phyloP scores from a whole-genome alignment of 2,113 vertebrate species.

The Chunga burmeisteri region DNA sequence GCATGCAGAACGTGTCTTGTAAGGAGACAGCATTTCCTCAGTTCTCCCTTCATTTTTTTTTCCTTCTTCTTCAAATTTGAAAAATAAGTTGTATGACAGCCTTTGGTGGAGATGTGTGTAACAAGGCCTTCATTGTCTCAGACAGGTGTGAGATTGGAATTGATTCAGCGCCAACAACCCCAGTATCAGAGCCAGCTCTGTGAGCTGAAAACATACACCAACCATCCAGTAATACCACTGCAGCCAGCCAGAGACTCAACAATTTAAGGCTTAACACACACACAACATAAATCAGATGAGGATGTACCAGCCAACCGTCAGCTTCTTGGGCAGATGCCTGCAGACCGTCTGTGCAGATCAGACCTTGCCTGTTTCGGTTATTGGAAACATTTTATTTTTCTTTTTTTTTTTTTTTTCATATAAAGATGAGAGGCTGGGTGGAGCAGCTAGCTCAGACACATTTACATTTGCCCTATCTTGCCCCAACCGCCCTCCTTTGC shows the following conservation, averaged over 20 bases:
- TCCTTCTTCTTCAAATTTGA: neutral
- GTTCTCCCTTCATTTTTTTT: neutral
- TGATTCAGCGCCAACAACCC: conserved; percentile 67
- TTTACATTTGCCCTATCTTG: conserved; percentile 76
- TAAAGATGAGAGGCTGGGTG: conserved; percentile 76
- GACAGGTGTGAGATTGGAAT: conserved; percentile 83
- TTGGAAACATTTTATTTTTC: conserved; percentile 61
- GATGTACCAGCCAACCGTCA: conserved; percentile 75
- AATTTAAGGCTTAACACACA: conserved; percentile 79
- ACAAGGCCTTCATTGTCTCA: conserved; percentile 85
- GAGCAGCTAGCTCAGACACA: conserved; percentile 68
- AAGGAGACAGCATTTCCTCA: conserved; percentile 17
- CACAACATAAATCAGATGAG: conserved; percentile 77
- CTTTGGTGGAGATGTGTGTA: conserved; percentile 61
- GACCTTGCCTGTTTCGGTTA: conserved; percentile 72
- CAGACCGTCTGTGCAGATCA: conserved; percentile 78
- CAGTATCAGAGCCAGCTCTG: conserved; percentile 73
- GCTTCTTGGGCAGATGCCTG: conserved; percentile 77
- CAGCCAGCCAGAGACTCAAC: conserved; percentile 78
- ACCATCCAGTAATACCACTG: conserved; percentile 69
- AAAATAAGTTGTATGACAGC: conserved; percentile 44
- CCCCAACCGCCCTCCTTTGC: conserved; percentile 60
- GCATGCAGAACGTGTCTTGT: neutral
- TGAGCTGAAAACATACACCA: conserved; percentile 72
- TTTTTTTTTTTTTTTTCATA: conserved; percentile 1